phyloP scores from a whole-genome alignment of 35 echinoderm and acorn worm species.

The Heliocidaris tuberculata region DNA sequence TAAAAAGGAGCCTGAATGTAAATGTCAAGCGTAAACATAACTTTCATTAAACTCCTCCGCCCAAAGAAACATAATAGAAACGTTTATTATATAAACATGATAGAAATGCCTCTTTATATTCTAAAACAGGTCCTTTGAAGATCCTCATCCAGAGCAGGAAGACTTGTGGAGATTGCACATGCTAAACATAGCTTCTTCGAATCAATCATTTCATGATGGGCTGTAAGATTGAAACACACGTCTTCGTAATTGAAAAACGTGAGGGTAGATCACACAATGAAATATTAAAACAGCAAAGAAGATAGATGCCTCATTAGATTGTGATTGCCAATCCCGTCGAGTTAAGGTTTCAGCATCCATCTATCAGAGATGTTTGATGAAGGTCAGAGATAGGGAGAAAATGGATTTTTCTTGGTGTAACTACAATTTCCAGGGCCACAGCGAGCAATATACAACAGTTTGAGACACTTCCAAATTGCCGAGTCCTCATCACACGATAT shows the following conservation, averaged over 20 bases:
- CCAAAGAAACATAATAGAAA: not conserved
- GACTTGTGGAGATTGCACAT: not conserved
- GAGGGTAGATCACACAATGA: not conserved
- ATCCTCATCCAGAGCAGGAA: not conserved
- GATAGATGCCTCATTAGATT: not conserved
- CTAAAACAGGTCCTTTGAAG: not conserved
- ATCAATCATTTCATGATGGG: not conserved
- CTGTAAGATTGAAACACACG: not conserved
- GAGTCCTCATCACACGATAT: not conserved
- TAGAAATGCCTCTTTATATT: not conserved
- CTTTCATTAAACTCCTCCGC: not conserved
- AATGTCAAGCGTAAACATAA: not conserved
- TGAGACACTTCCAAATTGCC: not conserved
- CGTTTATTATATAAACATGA: not conserved
- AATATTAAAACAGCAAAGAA: constrained; percentile 6
- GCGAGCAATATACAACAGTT: not conserved
- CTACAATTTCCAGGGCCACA: not conserved
- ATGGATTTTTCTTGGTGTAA: not conserved
- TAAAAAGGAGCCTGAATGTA: not conserved
- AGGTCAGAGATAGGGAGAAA: not conserved
- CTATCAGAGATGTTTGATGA: not conserved
- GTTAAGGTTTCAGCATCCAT: not conserved
- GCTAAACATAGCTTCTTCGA: not conserved
- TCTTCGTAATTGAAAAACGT: constrained; percentile 1
- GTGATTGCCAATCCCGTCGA: not conserved